Percentiles rank a stretch among this genome's conserved stretches.
Conservation (phyloP, 2,113 vertebrate species). For the Rhineura floridana region DNA sequence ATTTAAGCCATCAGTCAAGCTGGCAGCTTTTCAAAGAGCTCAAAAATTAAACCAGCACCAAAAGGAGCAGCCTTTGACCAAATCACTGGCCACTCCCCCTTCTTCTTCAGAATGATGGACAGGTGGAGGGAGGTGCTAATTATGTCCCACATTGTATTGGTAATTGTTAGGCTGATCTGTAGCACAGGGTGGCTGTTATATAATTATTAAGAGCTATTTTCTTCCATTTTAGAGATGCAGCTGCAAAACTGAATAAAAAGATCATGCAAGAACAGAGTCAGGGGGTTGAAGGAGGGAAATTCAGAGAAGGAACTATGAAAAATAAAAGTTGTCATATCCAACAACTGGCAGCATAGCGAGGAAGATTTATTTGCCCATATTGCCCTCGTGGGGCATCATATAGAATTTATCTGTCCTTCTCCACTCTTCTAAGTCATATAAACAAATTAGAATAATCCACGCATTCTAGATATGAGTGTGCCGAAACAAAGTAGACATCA, state of each 20-base stretch:
- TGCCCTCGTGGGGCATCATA: too few relatives aligned
- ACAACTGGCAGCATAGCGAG: neutral
- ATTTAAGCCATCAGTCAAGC: too few relatives aligned
- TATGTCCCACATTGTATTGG: neutral
- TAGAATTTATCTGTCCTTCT: neutral
- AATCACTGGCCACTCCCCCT: too few relatives aligned
- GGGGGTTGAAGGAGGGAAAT: constrained; percentile 15
- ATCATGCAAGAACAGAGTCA: neutral
- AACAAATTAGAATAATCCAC: neutral
- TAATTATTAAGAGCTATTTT: constrained; percentile 40
- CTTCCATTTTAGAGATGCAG: neutral
- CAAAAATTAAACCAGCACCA: too few relatives aligned
- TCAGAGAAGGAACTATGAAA: constrained; percentile 31
- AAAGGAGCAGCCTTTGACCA: neutral
- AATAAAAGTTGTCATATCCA: constrained; percentile 35
- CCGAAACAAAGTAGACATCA: neutral
- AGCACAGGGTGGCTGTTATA: neutral
- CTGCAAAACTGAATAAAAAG: constrained; percentile 16
- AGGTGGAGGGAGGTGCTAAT: neutral
- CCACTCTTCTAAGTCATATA: neutral
- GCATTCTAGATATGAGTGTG: neutral
- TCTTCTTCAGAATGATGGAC: neutral
- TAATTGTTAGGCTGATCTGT: neutral
- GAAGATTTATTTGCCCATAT: neutral
- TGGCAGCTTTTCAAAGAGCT: too few relatives aligned